These are phyloP conservation scores for Monodelphis domestica DNA, from an alignment of 2,797 vertebrate genomes.

Conservation along the genomic window DNA sequence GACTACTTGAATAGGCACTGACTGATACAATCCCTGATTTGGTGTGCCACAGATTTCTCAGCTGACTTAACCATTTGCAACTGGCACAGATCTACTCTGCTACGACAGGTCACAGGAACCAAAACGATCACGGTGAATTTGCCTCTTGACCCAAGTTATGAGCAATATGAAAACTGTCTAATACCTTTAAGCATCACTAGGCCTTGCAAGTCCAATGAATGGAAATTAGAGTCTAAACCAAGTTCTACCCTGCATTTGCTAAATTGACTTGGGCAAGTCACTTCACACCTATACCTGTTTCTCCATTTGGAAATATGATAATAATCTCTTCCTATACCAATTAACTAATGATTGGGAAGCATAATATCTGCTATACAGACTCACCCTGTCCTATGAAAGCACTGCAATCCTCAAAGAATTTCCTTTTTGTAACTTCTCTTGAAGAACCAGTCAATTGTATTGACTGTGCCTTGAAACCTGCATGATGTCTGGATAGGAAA, in stretches of 20 bases:
- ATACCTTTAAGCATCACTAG: not conserved
- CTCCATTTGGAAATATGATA: conserved; percentile 39
- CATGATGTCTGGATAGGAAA: not conserved
- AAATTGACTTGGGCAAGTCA: not conserved
- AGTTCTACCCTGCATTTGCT: not conserved
- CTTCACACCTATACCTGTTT: conserved; percentile 21
- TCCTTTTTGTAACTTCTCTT: not conserved
- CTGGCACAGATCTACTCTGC: not conserved
- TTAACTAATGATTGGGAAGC: conserved; percentile 23
- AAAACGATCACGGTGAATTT: not conserved
- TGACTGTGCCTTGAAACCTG: not conserved
- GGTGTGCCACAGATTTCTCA: not conserved
- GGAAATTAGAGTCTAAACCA: not conserved
- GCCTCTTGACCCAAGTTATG: not conserved
- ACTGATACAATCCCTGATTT: not conserved
- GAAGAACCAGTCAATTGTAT: not conserved
- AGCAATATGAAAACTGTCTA: conserved; percentile 11
- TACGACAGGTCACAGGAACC: not conserved
- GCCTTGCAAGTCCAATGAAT: not conserved
- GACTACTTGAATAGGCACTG: not conserved
- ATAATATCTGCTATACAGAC: not conserved
- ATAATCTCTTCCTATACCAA: conserved; percentile 21
- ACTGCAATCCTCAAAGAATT: not conserved
- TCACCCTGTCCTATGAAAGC: not conserved
- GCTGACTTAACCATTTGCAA: not conserved